Evolutionary conservation across 2,888 invertebrate genomes (phyloP).

Genomic region (Horisme vitalbata): DNA sequence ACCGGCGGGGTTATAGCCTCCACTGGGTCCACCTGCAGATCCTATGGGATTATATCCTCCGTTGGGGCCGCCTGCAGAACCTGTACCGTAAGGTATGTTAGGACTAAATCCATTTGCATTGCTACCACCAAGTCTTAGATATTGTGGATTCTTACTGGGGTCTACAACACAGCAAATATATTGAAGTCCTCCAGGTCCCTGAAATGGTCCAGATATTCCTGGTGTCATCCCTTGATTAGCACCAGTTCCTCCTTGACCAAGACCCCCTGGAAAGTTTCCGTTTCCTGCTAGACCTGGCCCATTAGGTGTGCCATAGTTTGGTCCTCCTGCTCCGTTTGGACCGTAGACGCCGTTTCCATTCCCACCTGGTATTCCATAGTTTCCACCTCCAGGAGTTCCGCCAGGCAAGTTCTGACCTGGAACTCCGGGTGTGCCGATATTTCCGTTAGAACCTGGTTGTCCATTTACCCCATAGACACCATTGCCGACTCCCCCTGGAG

Average conservation of each 20-base stretch:
- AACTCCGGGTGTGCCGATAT: neutral
- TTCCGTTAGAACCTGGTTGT: neutral
- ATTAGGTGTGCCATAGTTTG: slow-evolving; percentile 1
- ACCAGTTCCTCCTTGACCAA: slow-evolving; percentile 7
- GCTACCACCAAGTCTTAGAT: slow-evolving; percentile 26
- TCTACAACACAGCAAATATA: slow-evolving; percentile 51
- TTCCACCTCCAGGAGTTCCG: slow-evolving; percentile 9
- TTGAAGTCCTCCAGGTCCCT: slow-evolving; percentile 42
- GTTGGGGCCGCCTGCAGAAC: slow-evolving; percentile 1
- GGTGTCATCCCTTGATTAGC: slow-evolving; percentile 17
- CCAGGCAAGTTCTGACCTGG: neutral
- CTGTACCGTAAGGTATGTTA: slow-evolving; percentile 8
- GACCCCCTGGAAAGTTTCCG: slow-evolving; percentile 6
- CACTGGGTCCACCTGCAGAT: neutral
- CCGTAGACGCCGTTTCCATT: slow-evolving; percentile 1
- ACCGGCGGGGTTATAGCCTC: neutral
- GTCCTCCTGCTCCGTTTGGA: slow-evolving; percentile 1
- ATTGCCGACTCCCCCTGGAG: neutral
- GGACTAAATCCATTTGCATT: slow-evolving; percentile 8
- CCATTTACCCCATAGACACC: neutral
- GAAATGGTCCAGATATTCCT: slow-evolving; percentile 42
- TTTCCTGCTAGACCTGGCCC: slow-evolving; percentile 1
- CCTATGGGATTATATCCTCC: neutral
- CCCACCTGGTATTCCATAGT: neutral
- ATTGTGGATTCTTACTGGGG: slow-evolving; percentile 40